Base-by-base conservation (phyloP, 2,888 invertebrate species). In the Ormia ochracea region DNA sequence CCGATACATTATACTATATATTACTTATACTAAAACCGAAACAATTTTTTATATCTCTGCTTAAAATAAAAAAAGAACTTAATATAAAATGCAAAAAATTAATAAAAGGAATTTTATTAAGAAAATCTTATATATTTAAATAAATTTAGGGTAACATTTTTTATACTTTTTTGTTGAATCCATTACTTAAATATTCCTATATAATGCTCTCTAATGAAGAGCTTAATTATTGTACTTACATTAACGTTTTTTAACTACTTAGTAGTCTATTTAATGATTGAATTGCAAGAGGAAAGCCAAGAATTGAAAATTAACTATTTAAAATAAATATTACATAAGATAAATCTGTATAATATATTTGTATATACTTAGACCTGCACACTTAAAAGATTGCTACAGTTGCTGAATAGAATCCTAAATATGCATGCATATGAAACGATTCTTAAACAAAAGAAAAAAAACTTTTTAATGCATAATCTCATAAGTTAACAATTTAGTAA, bases 181-280 rank as follows among this genome's bases (percentile, higher is more conserved):
- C 36, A 59, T 17, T 21, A 66, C 38, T 31, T 66, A 28, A 43
- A 54, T 38, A n/a, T n/a, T n/a, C 63, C 45, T 75, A 26, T 59
- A 28, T 38, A 54, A 76, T 12, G 69, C 69, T 76, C 76, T 76
- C 76, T 75, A 69, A 45, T 28, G n/a, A 63, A 59, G 28, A 63
- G 68, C 61, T 80, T 76, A 76, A 72, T 61, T 72, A 80, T 72
- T 75, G 80, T 80, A 80, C 80, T 80, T 80, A 80, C 76, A 80
- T 56, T 72, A 72, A 7, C 26, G 14, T 52, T 65, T 41, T 78
- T 4, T 50, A 69, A 79, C 79, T 75, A 79, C 79, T 43, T 76
- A 72, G 76, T 72, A 72, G 66, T 68, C 17, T 36, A 79, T 38
- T 50, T 58, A 52, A 66, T 52, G 33, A 36, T 31, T 72, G 36